A percentile compares a stretch with the other conserved stretches of the same genome.
These are phyloP conservation scores for Vidua chalybeata DNA, from an alignment of 2,113 vertebrate species.

Conservation along the genomic window DNA sequence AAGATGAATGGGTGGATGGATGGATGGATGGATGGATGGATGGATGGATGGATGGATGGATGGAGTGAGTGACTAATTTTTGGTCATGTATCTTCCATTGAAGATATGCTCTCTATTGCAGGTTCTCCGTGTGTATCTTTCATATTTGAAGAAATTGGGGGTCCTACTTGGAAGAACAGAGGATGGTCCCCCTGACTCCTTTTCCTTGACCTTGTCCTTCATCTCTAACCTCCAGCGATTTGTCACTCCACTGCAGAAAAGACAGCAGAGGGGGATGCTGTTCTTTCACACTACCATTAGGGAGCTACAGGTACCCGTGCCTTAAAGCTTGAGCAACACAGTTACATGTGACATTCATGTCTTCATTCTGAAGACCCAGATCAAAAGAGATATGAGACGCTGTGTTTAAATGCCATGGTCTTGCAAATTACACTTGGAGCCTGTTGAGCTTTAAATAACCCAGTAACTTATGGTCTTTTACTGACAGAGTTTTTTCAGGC, in stretches of 20 bases:
- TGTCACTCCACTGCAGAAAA: slow-evolving; percentile 74
- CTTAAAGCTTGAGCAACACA: background rate
- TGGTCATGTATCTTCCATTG: background rate
- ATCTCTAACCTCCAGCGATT: slow-evolving; percentile 81
- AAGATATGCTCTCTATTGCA: slow-evolving; percentile 32
- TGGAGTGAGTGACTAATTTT: background rate
- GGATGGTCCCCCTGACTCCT: slow-evolving; percentile 36
- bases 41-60: background rate
- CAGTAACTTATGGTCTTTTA: background rate
- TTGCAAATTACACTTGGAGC: background rate
- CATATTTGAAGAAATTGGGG: slow-evolving; percentile 73
- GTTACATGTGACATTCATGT: background rate
- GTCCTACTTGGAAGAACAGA: slow-evolving; percentile 73
- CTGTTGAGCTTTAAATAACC: background rate
- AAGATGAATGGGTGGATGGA: background rate
- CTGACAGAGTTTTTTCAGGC: background rate
- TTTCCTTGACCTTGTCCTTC: slow-evolving; percentile 78
- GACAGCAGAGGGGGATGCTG: slow-evolving; percentile 71
- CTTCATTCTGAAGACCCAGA: background rate
- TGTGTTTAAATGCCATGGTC: background rate
- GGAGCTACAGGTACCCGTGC: slow-evolving; percentile 80
- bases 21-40: background rate
- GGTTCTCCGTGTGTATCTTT: slow-evolving; percentile 80
- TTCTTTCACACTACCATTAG: slow-evolving; percentile 79
- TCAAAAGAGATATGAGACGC: background rate